These are phyloP conservation scores for Caenorhabditis parvicauda DNA, from an alignment of 2,888 invertebrate species.

Conservation along the genomic window DNA sequence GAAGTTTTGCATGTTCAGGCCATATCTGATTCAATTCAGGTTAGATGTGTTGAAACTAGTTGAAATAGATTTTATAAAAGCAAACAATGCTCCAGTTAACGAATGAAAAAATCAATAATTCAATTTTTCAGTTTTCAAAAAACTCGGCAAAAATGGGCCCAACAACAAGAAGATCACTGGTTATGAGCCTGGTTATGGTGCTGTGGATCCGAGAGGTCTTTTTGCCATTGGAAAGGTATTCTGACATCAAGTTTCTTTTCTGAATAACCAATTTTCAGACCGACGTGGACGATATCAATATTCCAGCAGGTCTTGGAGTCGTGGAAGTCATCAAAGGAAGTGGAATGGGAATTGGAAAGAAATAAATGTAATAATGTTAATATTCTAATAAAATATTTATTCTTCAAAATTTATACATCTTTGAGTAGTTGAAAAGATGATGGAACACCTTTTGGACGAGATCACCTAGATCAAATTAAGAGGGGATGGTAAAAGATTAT, in stretches of 20 bases:
- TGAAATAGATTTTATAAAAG: not conserved
- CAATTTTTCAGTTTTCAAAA: conserved; percentile 23
- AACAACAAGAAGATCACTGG: conserved; percentile 31
- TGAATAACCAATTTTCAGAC: conserved; percentile 16
- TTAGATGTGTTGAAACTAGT: not conserved
- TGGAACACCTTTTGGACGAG: too few relatives aligned
- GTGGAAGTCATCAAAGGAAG: conserved; percentile 47
- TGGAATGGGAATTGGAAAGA: conserved; percentile 54
- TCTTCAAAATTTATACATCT: too few relatives aligned
- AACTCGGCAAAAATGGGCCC: conserved; percentile 30
- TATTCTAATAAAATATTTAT: too few relatives aligned
- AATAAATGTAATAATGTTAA: not conserved
- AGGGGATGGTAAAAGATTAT: too few relatives aligned
- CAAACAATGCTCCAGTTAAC: not conserved
- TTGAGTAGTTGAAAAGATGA: too few relatives aligned
- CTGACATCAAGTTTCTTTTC: not conserved
- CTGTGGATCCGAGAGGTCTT: conserved; percentile 46
- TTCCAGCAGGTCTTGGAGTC: conserved; percentile 46
- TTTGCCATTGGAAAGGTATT: conserved; percentile 49
- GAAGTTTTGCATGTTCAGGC: too few relatives aligned
- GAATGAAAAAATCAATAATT: conserved; percentile 9
- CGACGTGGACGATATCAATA: conserved; percentile 37
- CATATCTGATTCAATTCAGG: not conserved
- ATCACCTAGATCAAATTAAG: too few relatives aligned
- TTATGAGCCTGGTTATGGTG: conserved; percentile 54